Evolutionary conservation across 37 sponge, comb jelly and placozoan genomes (phyloP), one percentile per base, ranked within the genome.

Genomic region (Chondrosia reniformis): DNA sequence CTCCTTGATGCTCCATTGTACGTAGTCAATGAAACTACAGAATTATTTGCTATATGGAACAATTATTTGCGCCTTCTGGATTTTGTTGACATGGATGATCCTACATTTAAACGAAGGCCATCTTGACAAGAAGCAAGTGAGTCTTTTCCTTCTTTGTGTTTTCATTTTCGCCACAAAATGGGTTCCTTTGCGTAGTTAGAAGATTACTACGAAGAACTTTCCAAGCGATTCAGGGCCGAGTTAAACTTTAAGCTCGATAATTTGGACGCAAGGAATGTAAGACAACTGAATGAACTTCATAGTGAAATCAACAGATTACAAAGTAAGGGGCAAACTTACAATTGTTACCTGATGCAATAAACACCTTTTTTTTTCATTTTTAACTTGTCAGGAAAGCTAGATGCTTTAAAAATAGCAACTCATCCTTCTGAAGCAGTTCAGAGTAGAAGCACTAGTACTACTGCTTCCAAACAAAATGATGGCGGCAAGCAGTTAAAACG

Each of bases 201-300:
- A 78, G 9, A 31, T 7, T 61, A 62, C 74, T 78, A 46, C 31
- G 36, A 81, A 15, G 77, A 81, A 17, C 69, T 69, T 33, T 58
- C 67, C 43, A 32, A 76, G 43, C 10, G n/a, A 36, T 40, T 86
- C 24, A 15, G 58, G 44, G 25, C 45, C 9, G 57, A 67, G 5
- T 30, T 86, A 24, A 65, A 79, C 57, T 58, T 79, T 33, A 82
- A 59, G 46, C 55, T 88, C 4, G 88, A 83, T 75, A 79, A 88
- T 33, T 46, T 88, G 41, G 88, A 88, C 41, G 76, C 84, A 0
- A 40, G 84, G 4, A 79, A 88, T 33, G 54, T 75, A 12, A 43
- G 86, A 30, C 86, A 86, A 40, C 40, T 86, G 69, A 76, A 75
- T 40, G 66, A 81, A 24, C 39, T 88, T 22, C 63, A 79, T 24